Base-by-base conservation (phyloP, 2,797 vertebrate genomes). In the Ficedula albicollis region DNA sequence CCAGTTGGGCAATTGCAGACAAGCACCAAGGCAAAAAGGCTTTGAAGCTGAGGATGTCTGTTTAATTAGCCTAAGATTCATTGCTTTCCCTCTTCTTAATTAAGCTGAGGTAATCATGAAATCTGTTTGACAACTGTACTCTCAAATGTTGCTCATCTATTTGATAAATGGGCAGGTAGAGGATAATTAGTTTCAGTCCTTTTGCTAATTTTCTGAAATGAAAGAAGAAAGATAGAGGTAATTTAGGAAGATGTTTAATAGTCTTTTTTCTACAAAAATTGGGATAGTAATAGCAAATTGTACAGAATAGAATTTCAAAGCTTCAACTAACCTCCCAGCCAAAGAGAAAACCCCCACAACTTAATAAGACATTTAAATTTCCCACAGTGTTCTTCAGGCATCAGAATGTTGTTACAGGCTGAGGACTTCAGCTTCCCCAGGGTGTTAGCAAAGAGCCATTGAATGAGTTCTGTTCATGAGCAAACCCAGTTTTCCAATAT, bases 161-260 rank as follows among this genome's bases (percentile, higher is more conserved):
- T 96, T 98, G 96, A 97, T 97, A 95, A 98, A 97, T 97, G 91
- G 95, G 79, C 82, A 94, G 70, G 86, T 96, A 94, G 85, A 87
- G 69, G 75, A 95, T 96, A 90, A 98, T 97, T 97, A 94, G 79
- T 96, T 97, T 90, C 38, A 94, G 92, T 97, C 81, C 94, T 75
- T 83, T 91, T 84, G 81, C 89, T 96, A 87, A 93, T 95, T 96
- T 96, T 93, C 93, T 39, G 39, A 92, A 90, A 93, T 77, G 55
- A 87, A 79, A 89, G 75, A 76, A 92, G 77, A 70, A 88, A 84
- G 48, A 26, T 49, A 49, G 41, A 87, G 66, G 38, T 94, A 89
- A 77, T 93, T 94, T 96, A 80, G 58, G 63, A 74, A 67, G 84
- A 43, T 21, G 27, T 85, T 88, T 84, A 51, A 59, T 70, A 82